Conservation (phyloP, 2,113 vertebrate species). For the Murina feae region DNA sequence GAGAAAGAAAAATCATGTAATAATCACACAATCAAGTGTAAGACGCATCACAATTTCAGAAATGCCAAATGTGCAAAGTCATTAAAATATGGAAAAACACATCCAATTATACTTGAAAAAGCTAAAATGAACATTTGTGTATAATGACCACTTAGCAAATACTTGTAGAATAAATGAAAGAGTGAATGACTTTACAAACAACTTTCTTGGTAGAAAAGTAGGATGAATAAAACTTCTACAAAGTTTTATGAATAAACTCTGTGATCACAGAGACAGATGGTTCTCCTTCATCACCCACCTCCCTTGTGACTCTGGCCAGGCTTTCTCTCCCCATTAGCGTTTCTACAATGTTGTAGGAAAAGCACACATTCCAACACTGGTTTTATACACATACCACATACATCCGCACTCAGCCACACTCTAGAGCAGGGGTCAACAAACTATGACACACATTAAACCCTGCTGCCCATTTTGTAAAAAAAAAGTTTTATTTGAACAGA, state of each 20-base stretch:
- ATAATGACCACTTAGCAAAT: background rate
- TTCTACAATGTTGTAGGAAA: background rate
- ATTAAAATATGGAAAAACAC: background rate
- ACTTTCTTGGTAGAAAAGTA: background rate
- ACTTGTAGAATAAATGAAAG: background rate
- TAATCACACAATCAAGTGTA: background rate
- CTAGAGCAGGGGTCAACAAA: background rate
- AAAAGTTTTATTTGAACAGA: slow-evolving; percentile 30
- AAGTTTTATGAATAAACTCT: no score
- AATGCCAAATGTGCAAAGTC: background rate
- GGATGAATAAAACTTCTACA: background rate
- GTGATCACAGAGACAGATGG: background rate
- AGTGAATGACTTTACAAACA: background rate
- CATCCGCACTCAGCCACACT: background rate
- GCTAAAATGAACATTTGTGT: background rate
- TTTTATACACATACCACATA: background rate
- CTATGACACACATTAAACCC: background rate
- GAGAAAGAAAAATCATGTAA: background rate
- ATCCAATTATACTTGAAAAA: background rate
- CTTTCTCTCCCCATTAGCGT: background rate
- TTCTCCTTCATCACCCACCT: background rate
- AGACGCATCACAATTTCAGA: background rate
- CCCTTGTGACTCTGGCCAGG: background rate
- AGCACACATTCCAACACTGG: background rate
- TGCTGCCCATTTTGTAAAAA: background rate